Conservation (phyloP, 2,888 invertebrate genomes). For the Yponomeuta plumbellus region DNA sequence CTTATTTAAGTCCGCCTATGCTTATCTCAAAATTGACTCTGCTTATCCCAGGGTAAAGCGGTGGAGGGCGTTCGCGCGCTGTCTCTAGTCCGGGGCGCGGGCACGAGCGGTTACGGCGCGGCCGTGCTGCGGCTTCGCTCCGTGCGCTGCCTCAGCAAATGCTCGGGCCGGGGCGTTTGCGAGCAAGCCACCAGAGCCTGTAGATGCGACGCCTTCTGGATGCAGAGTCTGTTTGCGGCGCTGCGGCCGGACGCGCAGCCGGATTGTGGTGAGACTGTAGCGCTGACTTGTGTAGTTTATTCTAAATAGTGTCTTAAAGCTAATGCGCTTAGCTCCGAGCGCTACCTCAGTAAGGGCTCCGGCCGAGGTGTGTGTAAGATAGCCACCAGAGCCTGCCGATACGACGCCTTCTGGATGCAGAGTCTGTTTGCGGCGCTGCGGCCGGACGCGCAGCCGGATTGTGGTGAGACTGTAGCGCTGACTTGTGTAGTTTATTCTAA, state of each 20-base stretch:
- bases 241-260: constrained; percentile 81
- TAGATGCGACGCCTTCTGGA: constrained; percentile 97
- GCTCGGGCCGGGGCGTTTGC: constrained; percentile 94
- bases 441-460: constrained; percentile 84
- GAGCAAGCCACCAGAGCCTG: constrained; percentile 89
- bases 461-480: constrained; percentile 74
- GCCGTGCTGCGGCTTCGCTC: constrained; percentile 84
- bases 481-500: no score
- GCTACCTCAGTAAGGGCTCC: constrained; percentile 95
- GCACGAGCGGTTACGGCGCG: constrained; percentile 16
- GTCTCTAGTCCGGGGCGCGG: constrained; percentile 34
- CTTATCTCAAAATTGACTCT: no score
- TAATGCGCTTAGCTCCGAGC: constrained; percentile 82
- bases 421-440: constrained; percentile 81
- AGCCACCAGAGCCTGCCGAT: constrained; percentile 88
- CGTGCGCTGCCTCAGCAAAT: constrained; percentile 92
- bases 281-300: background rate
- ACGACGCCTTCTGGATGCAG: constrained; percentile 98
- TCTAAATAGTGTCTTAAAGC: no score
- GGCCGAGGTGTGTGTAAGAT: constrained; percentile 93
- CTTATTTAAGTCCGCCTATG: background rate
- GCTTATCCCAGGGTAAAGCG: constrained; percentile 38
- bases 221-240: constrained; percentile 87
- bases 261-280: constrained; percentile 82
- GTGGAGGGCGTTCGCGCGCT: constrained; percentile 42